Base-by-base conservation (phyloP, 2,797 vertebrate genomes). In the Acestrorhynchus altus region DNA sequence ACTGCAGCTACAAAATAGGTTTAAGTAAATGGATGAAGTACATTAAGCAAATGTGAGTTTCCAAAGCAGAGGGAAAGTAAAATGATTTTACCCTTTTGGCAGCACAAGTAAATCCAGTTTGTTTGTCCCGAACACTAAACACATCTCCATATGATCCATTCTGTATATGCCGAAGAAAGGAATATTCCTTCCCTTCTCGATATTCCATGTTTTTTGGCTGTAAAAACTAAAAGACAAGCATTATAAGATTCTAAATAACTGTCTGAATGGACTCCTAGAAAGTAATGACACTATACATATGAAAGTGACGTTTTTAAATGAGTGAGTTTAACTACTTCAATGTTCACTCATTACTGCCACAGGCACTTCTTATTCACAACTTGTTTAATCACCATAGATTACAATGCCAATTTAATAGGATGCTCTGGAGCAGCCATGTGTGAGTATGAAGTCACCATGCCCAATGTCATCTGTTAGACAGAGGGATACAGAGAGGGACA, bases 121-220 rank as follows among this genome's bases (percentile, higher is more conserved):
- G 92, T 60, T 92, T 93, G 92, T 99, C 98, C 73, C 90, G 90
- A 49, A 96, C 88, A 8, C 95, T 93, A 89, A 96, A 95, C 0
- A 99, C 97, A 2, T 99, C 97, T 0, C 98, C 98, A 44, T 96
- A 99, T 0, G 96, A 95, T 52, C 98, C 97, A 35, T 95, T 94
- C 86, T 97, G 97, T 79, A 99, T 87, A 77, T 93, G 93, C 0
- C 91, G 93, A 18, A 90, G 91, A 2, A 93, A 84, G 28, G 90
- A 82, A 93, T 96, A 99, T 35, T 99, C 95, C 83, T 91, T 86
- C 52, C 94, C 95, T 84, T 97, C 96, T 74, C 92, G 89, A 91
- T 98, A 99, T 86, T 91, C 92, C 0, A 87, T 93, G 46, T 93
- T 88, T 82, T 90, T 90, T 0, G 94, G 92, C 81, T 93, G 94